Base-by-base conservation (phyloP, 1,140 invertebrate genomes). In the Yoshiicerus persimilis region DNA sequence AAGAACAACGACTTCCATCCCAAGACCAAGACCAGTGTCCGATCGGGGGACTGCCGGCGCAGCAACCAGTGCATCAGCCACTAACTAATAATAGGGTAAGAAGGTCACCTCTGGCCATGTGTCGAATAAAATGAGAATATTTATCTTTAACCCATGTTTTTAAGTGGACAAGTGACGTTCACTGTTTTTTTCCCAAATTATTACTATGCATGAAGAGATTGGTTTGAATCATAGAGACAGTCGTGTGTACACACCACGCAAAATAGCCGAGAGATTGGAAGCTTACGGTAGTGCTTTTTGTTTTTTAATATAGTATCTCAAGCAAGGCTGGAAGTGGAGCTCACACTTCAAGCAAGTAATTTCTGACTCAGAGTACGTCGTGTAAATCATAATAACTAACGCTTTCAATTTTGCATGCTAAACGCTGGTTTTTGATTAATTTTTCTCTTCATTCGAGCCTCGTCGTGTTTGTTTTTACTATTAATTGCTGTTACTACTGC, bases 261-360 rank as follows among this genome's bases (percentile, higher is more conserved):
- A 47, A 66, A 39, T 87, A 87, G 70, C 77, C 70, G 85, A 89
- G 86, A 87, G 88, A 89, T 84, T 89, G 87, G 80, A 88, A 84
- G 88, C 86, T 89, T 89, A 89, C 88, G 85, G 85, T 89, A 89
- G 85, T 87, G 85, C 80, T 86, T 86, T 88, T 88, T 88, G 77
- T 88, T 62, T 66, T 86, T 86, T 70, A 47, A 64, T 86, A 86
- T 86, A 86, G 85, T 86, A 70, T 86, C 85, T 64, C 85, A 70
- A 96, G 96, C 96, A 96, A 95, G 96, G 96, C 94, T 97, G 96
- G 96, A 96, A 96, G 95, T 96, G 96, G 95, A 97, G 96, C 95
- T 95, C 96, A 94, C 96, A 97, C 96, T 97, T 97, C 96, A 96
- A 95, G 95, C 96, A 97, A 95, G 96, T 96, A 94, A 96, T 97